A percentile compares a stretch with the other conserved stretches of the same genome.
phyloP scores from a whole-genome alignment of 2,113 vertebrate genomes.

The Calonectris borealis region DNA sequence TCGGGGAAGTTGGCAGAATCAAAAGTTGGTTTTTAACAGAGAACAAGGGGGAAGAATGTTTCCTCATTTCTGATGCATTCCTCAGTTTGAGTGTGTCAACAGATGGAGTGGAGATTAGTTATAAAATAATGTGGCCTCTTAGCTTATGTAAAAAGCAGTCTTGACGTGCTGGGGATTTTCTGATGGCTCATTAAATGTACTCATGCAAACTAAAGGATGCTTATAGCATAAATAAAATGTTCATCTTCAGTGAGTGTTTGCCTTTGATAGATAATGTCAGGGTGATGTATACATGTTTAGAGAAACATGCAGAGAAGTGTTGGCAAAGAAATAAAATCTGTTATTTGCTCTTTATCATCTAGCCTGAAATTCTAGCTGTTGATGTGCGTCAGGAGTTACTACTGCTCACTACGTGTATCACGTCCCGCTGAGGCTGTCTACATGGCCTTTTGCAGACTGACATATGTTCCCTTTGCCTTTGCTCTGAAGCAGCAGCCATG shows the following conservation, averaged over 20 bases:
- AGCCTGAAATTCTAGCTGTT: neutral
- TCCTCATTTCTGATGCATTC: neutral
- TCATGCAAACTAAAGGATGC: neutral
- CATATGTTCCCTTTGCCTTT: neutral
- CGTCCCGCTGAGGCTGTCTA: neutral
- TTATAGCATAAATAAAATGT: neutral
- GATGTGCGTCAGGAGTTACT: neutral
- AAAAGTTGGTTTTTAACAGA: neutral
- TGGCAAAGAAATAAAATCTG: neutral
- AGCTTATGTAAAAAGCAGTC: conserved; percentile 18
- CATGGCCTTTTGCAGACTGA: conserved; percentile 17
- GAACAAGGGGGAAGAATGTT: neutral
- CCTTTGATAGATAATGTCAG: neutral
- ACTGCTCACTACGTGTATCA: neutral
- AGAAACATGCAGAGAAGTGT: neutral
- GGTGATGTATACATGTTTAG: neutral
- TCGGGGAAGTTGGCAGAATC: neutral
- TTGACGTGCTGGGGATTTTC: neutral
- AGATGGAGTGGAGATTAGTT: conserved; percentile 49
- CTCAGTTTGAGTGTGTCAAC: neutral
- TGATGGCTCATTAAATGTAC: conserved; percentile 21
- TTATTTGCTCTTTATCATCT: neutral
- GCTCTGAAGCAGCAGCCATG: neutral
- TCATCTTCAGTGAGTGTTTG: conserved; percentile 21
- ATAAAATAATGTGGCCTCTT: conserved; percentile 27